Percentiles rank a stretch among this genome's conserved stretches.
phyloP scores from a whole-genome alignment of 2,797 vertebrate species.

The Rhinella marina region DNA sequence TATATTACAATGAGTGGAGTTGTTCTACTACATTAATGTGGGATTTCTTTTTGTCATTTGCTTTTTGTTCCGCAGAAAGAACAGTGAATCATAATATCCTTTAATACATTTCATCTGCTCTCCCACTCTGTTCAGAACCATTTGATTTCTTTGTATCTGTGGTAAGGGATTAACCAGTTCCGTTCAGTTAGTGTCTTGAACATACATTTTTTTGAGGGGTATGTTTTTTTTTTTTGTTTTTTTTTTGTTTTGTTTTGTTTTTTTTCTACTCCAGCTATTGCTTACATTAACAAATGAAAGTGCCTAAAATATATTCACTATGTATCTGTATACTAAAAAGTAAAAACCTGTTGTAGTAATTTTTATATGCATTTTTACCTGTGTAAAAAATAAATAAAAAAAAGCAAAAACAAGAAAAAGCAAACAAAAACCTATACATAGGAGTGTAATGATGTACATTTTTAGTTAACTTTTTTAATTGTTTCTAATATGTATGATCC shows the following conservation, averaged over 20 bases:
- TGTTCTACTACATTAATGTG: background rate
- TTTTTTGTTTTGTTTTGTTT: constrained; percentile 54
- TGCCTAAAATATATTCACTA: constrained; percentile 90
- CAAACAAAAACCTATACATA: constrained; percentile 79
- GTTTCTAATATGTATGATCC: constrained; percentile 96
- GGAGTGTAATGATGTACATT: constrained; percentile 98
- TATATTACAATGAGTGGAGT: constrained; percentile 10
- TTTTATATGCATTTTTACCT: constrained; percentile 95
- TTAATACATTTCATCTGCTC: constrained; percentile 71
- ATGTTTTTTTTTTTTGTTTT: constrained; percentile 31
- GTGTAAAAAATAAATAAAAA: constrained; percentile 81
- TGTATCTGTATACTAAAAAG: constrained; percentile 86
- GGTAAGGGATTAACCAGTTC: constrained; percentile 81
- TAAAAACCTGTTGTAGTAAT: constrained; percentile 90
- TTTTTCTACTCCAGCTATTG: constrained; percentile 74
- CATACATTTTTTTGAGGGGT: constrained; percentile 58
- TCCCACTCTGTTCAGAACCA: constrained; percentile 71
- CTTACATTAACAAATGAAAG: constrained; percentile 91
- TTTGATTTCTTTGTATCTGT: constrained; percentile 83
- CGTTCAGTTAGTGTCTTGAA: constrained; percentile 70
- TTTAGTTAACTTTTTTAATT: constrained; percentile 94
- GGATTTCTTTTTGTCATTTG: constrained; percentile 1
- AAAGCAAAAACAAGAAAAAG: background rate
- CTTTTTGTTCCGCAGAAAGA: background rate
- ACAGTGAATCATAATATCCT: background rate